phyloP scores from a whole-genome alignment of 2,113 vertebrate genomes.

The Bufo gargarizans region DNA sequence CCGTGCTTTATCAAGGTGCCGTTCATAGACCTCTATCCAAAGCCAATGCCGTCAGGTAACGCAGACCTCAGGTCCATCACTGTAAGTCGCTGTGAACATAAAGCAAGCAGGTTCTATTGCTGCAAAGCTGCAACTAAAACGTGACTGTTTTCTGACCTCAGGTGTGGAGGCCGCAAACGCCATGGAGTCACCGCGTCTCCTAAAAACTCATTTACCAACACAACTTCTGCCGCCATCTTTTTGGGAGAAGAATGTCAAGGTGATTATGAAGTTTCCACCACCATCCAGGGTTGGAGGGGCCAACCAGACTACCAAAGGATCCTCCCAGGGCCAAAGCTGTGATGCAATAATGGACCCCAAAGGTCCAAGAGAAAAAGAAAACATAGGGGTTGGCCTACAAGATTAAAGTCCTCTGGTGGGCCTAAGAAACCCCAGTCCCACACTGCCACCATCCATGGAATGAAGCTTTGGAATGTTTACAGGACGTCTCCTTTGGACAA shows the following conservation, averaged over 20 bases:
- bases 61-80: neutral
- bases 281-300: no score
- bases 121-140: neutral
- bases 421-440: no score
- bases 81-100: neutral
- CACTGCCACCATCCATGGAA: no score
- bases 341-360: no score
- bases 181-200: constrained; percentile 72
- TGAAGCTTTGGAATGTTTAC: no score
- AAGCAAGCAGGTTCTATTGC: neutral
- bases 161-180: constrained; percentile 66
- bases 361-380: no score
- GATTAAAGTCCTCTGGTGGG: no score
- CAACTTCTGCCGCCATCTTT: constrained; percentile 76
- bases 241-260: constrained; percentile 79
- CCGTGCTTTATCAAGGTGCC: constrained; percentile 64
- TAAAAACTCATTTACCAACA: constrained; percentile 79
- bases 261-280: constrained; percentile 49
- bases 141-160: neutral
- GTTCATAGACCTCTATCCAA: constrained; percentile 60
- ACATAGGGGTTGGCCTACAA: no score
- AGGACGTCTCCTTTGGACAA: no score
- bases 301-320: no score
- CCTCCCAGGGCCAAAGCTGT: no score
- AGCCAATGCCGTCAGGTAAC: neutral